Base-by-base conservation (phyloP, 2,113 vertebrate species). In the human (Homo sapiens) region DNA sequence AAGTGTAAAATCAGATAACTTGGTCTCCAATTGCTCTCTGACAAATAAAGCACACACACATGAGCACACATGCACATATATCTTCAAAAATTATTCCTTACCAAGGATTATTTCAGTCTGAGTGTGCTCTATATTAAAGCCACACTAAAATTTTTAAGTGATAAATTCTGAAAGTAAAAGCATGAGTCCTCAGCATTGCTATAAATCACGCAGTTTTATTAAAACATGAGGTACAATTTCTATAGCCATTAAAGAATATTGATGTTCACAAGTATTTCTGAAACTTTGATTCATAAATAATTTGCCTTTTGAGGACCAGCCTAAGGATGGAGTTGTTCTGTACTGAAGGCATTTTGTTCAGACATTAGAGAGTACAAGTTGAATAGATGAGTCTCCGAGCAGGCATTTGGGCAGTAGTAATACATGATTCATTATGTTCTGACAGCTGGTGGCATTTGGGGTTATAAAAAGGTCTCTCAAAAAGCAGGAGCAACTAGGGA, bases 241-340 rank as follows among this genome's bases (percentile, higher is more conserved):
- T 92, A 48, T 30, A 85, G 75, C 18, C 27, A 80, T 80, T 97
- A 88, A 95, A 89, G 50, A 89, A 92, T 86, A 96, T 10, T 90
- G 91, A 94, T 93, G n/a, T 43, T 73, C 96, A 87, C 75, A 90
- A 80, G 76, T 93, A 10, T 59, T 76, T 97, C 5, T 92, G 73
- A 95, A 95, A 84, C 35, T 84, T 89, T 92, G 64, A 84, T 83
- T 96, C 90, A 95, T 81, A 95, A 96, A 83, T 91, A 91, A 90
- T 86, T 93, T 90, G 48, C 70, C 57, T 57, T 96, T 76, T 23
- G 45, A 89, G n/a, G 45, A 57, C 30, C 12, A 70, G 70, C 40
- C 75, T 38, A 30, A 40, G 50, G 18, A 93, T 8, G 61, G 43
- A 50, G 12, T 43, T 89, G 40, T 40, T 96, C 57, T 84, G 59